Conservation (phyloP, 2,888 invertebrate genomes). For the Crossocerus cetratus region DNA sequence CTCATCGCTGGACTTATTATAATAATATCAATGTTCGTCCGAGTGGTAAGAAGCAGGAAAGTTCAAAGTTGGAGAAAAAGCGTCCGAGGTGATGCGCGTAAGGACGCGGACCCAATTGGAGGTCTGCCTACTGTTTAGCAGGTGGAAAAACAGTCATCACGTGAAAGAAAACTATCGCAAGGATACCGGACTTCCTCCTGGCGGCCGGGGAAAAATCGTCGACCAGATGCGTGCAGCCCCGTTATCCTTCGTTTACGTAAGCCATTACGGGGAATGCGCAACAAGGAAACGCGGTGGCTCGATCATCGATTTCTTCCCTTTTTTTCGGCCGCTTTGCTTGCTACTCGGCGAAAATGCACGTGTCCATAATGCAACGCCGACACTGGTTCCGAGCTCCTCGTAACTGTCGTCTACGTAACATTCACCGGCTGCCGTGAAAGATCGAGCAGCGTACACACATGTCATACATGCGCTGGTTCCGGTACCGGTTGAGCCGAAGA, state of each 20-base stretch:
- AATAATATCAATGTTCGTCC: no score
- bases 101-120: background rate
- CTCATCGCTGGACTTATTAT: no score
- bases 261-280: conserved; percentile 1
- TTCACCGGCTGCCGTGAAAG: conserved; percentile 7
- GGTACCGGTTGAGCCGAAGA: conserved; percentile 29
- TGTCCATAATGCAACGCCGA: conserved; percentile 24
- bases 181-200: conserved; percentile 7
- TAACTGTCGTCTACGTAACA: conserved; percentile 39
- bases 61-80: no score
- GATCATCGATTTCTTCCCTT: background rate
- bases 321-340: no score
- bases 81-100: no score
- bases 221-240: background rate
- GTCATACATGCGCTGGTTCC: conserved; percentile 19
- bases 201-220: background rate
- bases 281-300: conserved; percentile 5
- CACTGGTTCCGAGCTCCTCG: conserved; percentile 12
- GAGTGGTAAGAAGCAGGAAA: no score
- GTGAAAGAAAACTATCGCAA: background rate
- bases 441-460: background rate
- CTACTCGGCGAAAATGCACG: background rate
- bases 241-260: conserved; percentile 19
- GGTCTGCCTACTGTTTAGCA: background rate
- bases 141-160: background rate